Evolutionary conservation across 2,113 vertebrate genomes (phyloP).

Genomic region (Hydrolagus affinis): DNA sequence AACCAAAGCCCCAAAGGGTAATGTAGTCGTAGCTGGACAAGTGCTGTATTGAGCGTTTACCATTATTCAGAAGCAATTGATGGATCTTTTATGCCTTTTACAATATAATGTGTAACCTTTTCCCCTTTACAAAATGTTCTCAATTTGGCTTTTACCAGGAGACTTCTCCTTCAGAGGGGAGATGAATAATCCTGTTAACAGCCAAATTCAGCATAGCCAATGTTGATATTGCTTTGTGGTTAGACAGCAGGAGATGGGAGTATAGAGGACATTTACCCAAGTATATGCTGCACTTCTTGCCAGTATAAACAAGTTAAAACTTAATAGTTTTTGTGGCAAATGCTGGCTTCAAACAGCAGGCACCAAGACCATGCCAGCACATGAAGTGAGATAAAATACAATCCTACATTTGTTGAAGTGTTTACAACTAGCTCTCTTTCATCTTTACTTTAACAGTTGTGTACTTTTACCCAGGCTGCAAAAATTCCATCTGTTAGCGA

Average conservation of each 20-base stretch:
- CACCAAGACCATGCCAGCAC: neutral
- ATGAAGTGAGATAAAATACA: neutral
- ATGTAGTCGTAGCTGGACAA: too few relatives aligned
- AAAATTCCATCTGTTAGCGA: constrained; percentile 62
- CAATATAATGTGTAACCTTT: neutral
- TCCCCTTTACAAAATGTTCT: neutral
- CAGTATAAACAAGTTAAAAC: neutral
- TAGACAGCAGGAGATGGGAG: neutral
- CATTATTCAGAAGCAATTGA: neutral
- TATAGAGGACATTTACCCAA: neutral
- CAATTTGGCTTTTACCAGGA: neutral
- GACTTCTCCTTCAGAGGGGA: neutral
- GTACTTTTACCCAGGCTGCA: constrained; percentile 50
- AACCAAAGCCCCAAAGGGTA: too few relatives aligned
- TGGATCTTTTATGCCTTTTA: neutral
- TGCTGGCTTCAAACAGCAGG: too few relatives aligned
- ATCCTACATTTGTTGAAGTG: neutral
- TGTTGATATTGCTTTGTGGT: too few relatives aligned
- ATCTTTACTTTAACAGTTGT: neutral
- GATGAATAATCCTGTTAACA: neutral
- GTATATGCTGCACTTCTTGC: neutral
- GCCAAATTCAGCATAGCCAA: neutral
- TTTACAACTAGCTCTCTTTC: neutral
- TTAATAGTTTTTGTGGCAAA: too few relatives aligned
- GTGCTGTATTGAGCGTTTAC: too few relatives aligned